Evolutionary conservation across 2,797 vertebrate species (phyloP).

Genomic region (Sebastolobus altivelis): DNA sequence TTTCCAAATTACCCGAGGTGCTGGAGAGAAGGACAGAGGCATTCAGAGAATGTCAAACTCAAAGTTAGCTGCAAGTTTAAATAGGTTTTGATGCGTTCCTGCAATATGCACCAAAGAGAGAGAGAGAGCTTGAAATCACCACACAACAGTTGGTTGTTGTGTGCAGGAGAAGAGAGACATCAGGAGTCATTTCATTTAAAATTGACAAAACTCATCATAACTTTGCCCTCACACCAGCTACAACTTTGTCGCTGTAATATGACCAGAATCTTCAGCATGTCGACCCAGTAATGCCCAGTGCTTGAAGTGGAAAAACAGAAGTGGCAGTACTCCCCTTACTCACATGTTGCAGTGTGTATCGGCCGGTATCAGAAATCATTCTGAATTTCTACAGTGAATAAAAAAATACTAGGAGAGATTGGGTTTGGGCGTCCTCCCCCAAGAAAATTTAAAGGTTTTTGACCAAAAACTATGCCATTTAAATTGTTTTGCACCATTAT

Average conservation of each 20-base stretch:
- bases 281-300: not conserved
- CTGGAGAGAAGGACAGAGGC: constrained; percentile 43
- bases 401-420: not conserved
- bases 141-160: not conserved
- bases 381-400: not conserved
- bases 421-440: not conserved
- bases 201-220: not conserved
- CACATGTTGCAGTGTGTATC: too few relatives aligned
- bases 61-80: constrained; percentile 44
- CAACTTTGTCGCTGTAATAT: not conserved
- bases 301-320: too few relatives aligned
- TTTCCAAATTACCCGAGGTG: constrained; percentile 61
- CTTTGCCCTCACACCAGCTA: not conserved
- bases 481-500: not conserved
- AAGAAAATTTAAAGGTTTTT: not conserved
- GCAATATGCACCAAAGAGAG: not conserved
- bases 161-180: not conserved
- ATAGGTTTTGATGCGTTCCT: constrained; percentile 18
- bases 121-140: not conserved
- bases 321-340: too few relatives aligned
- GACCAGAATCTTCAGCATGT: not conserved
- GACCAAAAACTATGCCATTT: not conserved
- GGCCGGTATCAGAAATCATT: not conserved
- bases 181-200: not conserved
- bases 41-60: constrained; percentile 44